These are phyloP conservation scores for Sula dactylatra DNA, from an alignment of 2,113 vertebrate species.

Conservation along the genomic window DNA sequence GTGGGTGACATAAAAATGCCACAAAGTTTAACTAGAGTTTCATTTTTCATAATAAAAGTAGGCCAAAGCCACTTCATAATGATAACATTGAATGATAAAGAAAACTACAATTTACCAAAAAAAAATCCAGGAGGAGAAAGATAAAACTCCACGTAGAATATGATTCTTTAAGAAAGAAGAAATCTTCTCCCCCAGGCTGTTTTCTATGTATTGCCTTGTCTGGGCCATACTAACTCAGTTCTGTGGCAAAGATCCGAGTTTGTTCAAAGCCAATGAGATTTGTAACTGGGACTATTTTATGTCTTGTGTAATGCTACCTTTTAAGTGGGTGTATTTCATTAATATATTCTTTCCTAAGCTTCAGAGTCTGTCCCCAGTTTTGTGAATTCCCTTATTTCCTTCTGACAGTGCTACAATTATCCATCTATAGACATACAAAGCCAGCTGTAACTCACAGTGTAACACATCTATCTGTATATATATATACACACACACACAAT, in stretches of 20 bases:
- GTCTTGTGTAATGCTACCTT: not conserved
- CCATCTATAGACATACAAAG: not conserved
- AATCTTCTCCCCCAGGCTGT: not conserved
- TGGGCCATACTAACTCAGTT: not conserved
- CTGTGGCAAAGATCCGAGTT: not conserved
- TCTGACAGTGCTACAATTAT: not conserved
- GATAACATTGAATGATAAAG: not conserved
- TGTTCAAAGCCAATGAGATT: not conserved
- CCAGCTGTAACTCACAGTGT: not conserved
- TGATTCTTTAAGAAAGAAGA: not conserved
- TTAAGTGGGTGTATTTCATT: not conserved
- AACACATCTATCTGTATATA: no score
- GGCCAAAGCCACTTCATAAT: not conserved
- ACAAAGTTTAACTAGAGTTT: not conserved
- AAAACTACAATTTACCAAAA: not conserved
- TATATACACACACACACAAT: not conserved
- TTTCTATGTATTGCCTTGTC: not conserved
- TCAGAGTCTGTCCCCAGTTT: not conserved
- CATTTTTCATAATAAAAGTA: not conserved
- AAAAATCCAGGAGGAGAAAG: not conserved
- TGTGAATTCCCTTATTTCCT: not conserved
- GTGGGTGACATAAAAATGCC: not conserved
- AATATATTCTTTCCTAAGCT: not conserved
- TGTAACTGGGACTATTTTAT: not conserved
- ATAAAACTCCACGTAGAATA: not conserved